Conservation (phyloP, 1,140 invertebrate genomes). For the Saccostrea glomerata region DNA sequence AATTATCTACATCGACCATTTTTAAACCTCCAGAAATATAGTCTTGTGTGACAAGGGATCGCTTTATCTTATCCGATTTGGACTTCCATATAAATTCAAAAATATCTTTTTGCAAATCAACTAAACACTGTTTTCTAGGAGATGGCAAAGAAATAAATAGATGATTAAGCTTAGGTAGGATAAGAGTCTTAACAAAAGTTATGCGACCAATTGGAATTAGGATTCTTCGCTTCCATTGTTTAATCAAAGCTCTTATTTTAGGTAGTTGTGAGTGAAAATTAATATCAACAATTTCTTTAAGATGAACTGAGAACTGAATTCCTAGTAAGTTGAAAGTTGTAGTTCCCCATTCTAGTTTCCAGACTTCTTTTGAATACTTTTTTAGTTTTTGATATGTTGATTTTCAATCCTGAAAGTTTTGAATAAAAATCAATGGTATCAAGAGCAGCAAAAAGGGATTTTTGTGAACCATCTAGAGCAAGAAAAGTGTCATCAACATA, state of each 20-base stretch:
- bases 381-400: conserved; percentile 50
- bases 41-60: background rate
- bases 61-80: conserved; percentile 39
- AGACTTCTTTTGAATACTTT: conserved; percentile 37
- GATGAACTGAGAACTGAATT: conserved; percentile 34
- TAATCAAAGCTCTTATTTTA: conserved; percentile 14
- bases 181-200: conserved; percentile 39
- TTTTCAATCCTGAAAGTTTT: conserved; percentile 45
- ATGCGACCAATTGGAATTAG: conserved; percentile 50
- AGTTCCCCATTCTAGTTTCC: conserved; percentile 42
- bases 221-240: conserved; percentile 46
- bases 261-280: conserved; percentile 42
- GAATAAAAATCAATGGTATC: conserved; percentile 23
- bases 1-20: conserved; percentile 31
- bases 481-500: conserved; percentile 55
- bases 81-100: conserved; percentile 46
- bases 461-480: conserved; percentile 41
- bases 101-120: conserved; percentile 1
- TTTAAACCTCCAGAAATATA: conserved; percentile 13
- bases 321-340: conserved; percentile 42
- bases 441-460: conserved; percentile 42
- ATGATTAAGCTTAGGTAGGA: conserved; percentile 45
- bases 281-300: conserved; percentile 29
- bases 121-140: conserved; percentile 2
- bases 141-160: conserved; percentile 41